A percentile compares a stretch with the other conserved stretches of the same genome.
phyloP scores from a whole-genome alignment of 2,113 vertebrate species.

The Camelus bactrianus region DNA sequence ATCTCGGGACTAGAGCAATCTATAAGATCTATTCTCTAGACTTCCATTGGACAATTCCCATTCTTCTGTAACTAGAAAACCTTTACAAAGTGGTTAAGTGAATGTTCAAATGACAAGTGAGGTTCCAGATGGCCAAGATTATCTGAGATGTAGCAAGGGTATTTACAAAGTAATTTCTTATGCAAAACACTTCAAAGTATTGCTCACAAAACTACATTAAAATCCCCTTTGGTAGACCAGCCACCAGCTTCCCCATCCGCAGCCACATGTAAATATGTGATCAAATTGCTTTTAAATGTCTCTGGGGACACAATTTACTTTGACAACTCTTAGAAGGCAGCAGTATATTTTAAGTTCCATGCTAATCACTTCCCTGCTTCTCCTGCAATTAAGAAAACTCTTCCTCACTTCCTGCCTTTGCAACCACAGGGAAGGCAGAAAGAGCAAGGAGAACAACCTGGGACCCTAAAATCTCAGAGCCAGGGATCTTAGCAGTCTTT shows the following conservation, averaged over 20 bases:
- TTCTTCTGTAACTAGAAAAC: slow-evolving; percentile 18
- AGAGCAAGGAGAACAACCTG: not conserved
- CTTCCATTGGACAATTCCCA: not conserved
- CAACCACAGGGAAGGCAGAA: slow-evolving; percentile 6
- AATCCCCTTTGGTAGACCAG: slow-evolving; percentile 41
- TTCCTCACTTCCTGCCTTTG: slow-evolving; percentile 24
- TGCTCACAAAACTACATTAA: slow-evolving; percentile 52
- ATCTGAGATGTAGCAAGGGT: slow-evolving; percentile 48
- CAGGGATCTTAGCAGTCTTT: not conserved
- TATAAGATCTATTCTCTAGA: not conserved
- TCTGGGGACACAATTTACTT: slow-evolving; percentile 76
- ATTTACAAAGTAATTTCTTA: slow-evolving; percentile 64
- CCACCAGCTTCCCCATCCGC: slow-evolving; percentile 7
- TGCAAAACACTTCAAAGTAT: slow-evolving; percentile 63
- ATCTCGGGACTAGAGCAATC: not conserved
- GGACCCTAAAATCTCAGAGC: slow-evolving; percentile 21
- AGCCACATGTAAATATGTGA: slow-evolving; percentile 56
- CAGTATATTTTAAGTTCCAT: slow-evolving; percentile 63
- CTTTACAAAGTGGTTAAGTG: slow-evolving; percentile 50
- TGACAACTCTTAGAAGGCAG: slow-evolving; percentile 73
- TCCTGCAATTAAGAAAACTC: slow-evolving; percentile 62
- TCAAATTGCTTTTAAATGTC: slow-evolving; percentile 71
- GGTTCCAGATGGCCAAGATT: slow-evolving; percentile 54
- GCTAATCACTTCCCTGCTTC: slow-evolving; percentile 37
- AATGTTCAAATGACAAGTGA: slow-evolving; percentile 58